Base-by-base conservation (phyloP, 1,140 invertebrate species). In the Melipona quadrifasciata region DNA sequence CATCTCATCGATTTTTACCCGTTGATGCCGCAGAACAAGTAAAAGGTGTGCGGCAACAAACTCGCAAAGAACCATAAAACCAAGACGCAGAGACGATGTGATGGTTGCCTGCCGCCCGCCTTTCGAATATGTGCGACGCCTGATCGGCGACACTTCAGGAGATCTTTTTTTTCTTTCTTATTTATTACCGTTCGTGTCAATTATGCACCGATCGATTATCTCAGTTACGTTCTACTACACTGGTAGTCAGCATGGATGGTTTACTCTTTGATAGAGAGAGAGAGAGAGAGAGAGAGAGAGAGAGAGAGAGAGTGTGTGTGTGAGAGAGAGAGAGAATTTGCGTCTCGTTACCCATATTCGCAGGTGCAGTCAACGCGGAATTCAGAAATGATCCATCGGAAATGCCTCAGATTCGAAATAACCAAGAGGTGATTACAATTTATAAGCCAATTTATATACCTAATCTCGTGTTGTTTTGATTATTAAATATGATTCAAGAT, bases 1-100 rank as follows among this genome's bases (percentile, higher is more conserved):
- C 94, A 94, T 85, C 92, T 94, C 91, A 94, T 94, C 90, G 93
- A 94, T 90, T 94, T 94, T 77, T 93, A 94, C 86, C 93, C 93
- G 67, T 65, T 93, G 34, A 91, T 89, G 86, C 86, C 79, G 79
- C 83, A 90, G 74, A 82, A 80, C 78, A 87, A 90, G 34, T 86
- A 89, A 74, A 67, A 14, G 65, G 34, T 57, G 65, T 72, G 73
- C 76, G 57, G 67, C 81, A 86, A 57, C 67, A 17, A 58, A n/a
- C 55, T 21, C 31, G 34, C 65, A 51, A 51, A 27, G 64, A 73
- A 53, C 47, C 58, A 34, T 16, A 73, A 24, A 53, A 68, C 39
- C 76, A 73, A 65, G 65, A 58, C 19, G 78, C 39, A 78, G 65
- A 84, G 47, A 34, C 86, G 53, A 57, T 51, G n/a, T 12, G 24